Evolutionary conservation across 2,113 vertebrate genomes (phyloP).

Genomic region (Colinus virginianus): DNA sequence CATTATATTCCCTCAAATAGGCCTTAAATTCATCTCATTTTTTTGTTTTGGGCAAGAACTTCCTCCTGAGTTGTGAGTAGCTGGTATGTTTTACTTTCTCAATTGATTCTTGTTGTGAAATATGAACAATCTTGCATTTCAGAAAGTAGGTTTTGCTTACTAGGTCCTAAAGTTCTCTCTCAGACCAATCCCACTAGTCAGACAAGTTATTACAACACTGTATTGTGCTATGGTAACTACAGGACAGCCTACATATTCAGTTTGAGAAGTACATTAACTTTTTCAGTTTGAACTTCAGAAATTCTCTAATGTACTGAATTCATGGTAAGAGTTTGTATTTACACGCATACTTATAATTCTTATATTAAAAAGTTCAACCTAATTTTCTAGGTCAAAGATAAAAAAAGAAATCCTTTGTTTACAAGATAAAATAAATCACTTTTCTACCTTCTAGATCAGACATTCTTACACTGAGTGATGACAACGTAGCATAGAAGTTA

Average conservation of each 20-base stretch:
- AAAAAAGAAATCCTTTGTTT: fast-evolving
- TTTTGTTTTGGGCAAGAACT: neutral
- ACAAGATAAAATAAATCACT: neutral
- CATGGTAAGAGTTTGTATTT: neutral
- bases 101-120: neutral
- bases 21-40: neutral
- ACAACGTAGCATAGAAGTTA: neutral
- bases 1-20: neutral
- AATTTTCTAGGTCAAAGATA: neutral
- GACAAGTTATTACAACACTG: neutral
- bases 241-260: neutral
- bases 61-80: neutral
- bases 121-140: neutral
- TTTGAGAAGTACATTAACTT: neutral
- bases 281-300: no score
- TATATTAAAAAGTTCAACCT: neutral
- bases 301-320: neutral
- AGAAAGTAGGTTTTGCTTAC: neutral
- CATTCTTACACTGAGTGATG: neutral
- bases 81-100: neutral
- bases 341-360: neutral
- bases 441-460: neutral
- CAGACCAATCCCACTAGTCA: neutral
- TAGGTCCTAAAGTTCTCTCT: fast-evolving
- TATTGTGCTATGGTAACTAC: fast-evolving